phyloP scores from a whole-genome alignment of 2,113 vertebrate species.

The Platycercus adscitus region DNA sequence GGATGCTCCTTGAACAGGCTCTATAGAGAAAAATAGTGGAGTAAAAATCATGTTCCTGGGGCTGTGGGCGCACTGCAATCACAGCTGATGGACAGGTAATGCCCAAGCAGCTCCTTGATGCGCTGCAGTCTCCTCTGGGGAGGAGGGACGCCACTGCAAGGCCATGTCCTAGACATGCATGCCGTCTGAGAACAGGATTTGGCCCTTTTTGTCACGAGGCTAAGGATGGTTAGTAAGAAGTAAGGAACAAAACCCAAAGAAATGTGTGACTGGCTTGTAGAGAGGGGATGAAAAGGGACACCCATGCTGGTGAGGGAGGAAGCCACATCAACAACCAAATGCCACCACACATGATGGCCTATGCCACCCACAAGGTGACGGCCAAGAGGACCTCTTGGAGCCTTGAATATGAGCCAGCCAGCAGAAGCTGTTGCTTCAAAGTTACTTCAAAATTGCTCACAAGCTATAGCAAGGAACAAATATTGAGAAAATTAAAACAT shows the following conservation, averaged over 20 bases:
- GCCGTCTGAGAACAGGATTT: not conserved
- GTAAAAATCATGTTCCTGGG: not conserved
- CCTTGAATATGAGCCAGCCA: not conserved
- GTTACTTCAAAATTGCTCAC: not conserved
- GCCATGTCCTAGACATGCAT: not conserved
- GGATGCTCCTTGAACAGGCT: not conserved
- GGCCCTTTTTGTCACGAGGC: not conserved
- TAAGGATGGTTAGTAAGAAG: not conserved
- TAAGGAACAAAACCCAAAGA: not conserved
- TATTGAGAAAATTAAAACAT: not conserved
- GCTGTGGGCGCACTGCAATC: not conserved
- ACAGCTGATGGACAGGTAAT: not conserved
- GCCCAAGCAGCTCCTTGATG: not conserved
- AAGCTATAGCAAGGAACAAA: not conserved
- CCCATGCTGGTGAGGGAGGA: fast-evolving
- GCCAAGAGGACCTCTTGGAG: not conserved
- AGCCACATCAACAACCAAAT: not conserved
- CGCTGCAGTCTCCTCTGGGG: not conserved
- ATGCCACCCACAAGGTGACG: fast-evolving
- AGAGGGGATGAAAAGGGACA: not conserved
- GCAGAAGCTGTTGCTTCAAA: not conserved
- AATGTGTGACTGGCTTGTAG: not conserved
- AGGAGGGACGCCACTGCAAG: not conserved
- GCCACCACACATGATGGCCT: not conserved
- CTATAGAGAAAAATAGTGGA: not conserved